These are phyloP conservation scores for Rhinophrynus dorsalis DNA, from an alignment of 2,797 vertebrate genomes.

Conservation along the genomic window DNA sequence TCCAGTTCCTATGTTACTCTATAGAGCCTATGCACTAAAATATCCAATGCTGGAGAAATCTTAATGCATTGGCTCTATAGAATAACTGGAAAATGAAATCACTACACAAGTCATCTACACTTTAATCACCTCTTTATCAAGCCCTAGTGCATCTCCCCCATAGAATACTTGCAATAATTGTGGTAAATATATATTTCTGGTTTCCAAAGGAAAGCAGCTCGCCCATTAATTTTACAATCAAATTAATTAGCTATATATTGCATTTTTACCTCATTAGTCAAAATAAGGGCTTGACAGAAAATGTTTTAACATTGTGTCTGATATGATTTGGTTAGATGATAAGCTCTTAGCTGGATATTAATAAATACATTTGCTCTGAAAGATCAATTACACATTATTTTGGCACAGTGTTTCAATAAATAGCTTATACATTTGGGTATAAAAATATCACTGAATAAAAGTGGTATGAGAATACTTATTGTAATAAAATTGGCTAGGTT, in stretches of 20 bases:
- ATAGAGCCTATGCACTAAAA: no score
- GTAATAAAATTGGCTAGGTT: constrained; percentile 71
- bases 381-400: constrained; percentile 66
- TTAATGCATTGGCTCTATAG: no score
- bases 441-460: constrained; percentile 60
- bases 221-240: constrained; percentile 22
- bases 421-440: constrained; percentile 66
- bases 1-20: no score
- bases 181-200: no score
- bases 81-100: no score
- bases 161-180: no score
- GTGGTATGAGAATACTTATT: constrained; percentile 65
- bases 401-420: constrained; percentile 55
- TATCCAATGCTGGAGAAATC: no score
- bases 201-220: constrained; percentile 3
- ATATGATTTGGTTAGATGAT: constrained; percentile 11
- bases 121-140: no score
- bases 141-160: no score
- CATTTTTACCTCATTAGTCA: constrained; percentile 27
- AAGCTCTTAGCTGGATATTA: constrained; percentile 50
- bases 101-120: no score
- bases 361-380: constrained; percentile 57
- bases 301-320: constrained; percentile 18
- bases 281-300: constrained; percentile 26
- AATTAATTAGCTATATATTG: constrained; percentile 23